phyloP scores from a whole-genome alignment of 2,888 invertebrate genomes.

The Acanthosepion esculentum region DNA sequence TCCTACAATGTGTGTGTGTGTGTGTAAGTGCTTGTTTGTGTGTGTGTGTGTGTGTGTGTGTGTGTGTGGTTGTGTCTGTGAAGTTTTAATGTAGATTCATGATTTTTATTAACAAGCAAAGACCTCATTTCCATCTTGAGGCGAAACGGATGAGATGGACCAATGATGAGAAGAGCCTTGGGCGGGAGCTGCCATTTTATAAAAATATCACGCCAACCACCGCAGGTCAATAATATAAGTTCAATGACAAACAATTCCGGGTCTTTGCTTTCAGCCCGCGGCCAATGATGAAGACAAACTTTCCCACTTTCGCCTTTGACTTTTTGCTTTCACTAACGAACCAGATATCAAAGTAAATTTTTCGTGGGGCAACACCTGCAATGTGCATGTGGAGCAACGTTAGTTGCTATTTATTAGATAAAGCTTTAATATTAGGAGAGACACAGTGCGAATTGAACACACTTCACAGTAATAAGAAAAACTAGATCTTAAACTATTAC shows the following conservation, averaged over 20 bases:
- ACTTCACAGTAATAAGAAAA: no score
- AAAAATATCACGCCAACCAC: background rate
- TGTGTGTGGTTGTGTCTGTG: no score
- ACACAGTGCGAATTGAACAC: no score
- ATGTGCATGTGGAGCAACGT: no score
- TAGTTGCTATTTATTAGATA: no score
- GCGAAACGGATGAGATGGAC: background rate
- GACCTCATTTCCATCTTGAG: background rate
- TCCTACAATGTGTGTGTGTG: no score
- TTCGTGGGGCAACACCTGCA: background rate
- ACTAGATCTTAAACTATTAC: no score
- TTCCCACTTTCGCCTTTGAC: background rate
- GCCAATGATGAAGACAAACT: background rate
- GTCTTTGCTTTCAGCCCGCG: background rate
- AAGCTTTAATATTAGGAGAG: no score
- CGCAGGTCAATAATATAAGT: background rate
- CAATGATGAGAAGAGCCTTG: background rate
- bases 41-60: no score
- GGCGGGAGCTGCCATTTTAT: background rate
- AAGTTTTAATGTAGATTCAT: no score
- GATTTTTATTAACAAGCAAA: background rate
- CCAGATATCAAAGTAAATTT: background rate
- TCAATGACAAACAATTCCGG: constrained; percentile 6
- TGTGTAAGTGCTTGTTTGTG: no score
- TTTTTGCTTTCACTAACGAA: background rate